Base-by-base conservation (phyloP, 2,797 vertebrate genomes). In the Discoglossus pictus region DNA sequence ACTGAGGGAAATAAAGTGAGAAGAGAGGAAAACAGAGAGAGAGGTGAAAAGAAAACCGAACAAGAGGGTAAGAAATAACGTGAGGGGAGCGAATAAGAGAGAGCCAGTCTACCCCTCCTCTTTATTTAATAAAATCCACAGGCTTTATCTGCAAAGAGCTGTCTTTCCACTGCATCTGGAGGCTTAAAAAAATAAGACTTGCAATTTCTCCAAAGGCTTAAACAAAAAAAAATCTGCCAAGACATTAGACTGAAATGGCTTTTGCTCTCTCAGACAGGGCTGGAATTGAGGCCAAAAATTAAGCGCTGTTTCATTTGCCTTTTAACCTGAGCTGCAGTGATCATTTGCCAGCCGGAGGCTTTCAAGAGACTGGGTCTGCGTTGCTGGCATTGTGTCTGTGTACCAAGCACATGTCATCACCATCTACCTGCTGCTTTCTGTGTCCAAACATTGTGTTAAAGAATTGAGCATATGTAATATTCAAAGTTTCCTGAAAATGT, bases 101-200 rank as follows among this genome's bases (percentile, higher is more conserved):
- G 17, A 7, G 6, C 7, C 43, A 56, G 11, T 38, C 2, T 16
- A 7, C 2, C 38, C 18, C 23, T 9, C 51, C 31, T 16, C 50
- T 44, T 43, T 58, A 42, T 62, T 69, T 62, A 47, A 69, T 47
- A 62, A 47, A 62, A 69, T 42, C 67, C 67, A 17, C 18, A n/a
- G 4, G 18, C 61, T 51, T 62, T 69, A 62, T 47, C 50, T 23
- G 27, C 21, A 39, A 18, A 62, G 44, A 51, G 39, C 23, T 23
- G 62, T 52, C 55, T 61, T 21, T 68, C 44, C 6, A 8, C 66
- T 24, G 67, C 51, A 25, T 62, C 50, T 53, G 42, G 66, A 46
- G 21, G 58, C 50, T 39, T 54, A 54, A 53, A 47, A 23, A 25
- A 69, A 55, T 21, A 55, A 55, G 50, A 54, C 50, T 64, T 35